A percentile compares a stretch with the other conserved stretches of the same genome.
Evolutionary conservation across 92 coral and sea anemone genomes (phyloP).

Genomic region (Parazoanthus darwini): DNA sequence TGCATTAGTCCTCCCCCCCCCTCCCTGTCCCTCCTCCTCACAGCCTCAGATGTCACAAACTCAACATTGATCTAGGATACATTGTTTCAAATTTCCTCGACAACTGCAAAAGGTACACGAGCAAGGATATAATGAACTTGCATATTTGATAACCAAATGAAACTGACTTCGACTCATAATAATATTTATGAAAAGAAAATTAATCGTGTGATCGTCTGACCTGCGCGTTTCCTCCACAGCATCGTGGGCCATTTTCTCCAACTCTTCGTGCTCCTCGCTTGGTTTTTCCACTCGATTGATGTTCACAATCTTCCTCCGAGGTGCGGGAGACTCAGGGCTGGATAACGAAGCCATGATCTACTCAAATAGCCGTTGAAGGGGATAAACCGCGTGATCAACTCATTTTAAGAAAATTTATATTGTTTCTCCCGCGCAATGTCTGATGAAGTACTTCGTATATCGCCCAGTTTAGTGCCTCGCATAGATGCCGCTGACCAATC

Average conservation of each 20-base stretch:
- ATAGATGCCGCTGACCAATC: neutral
- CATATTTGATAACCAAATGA: neutral
- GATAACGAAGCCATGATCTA: constrained; percentile 13
- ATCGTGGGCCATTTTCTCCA: constrained; percentile 98
- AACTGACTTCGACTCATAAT: neutral
- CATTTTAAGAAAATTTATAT: neutral
- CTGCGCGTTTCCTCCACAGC: constrained; percentile 78
- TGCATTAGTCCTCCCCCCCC: no score
- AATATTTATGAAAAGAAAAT: neutral
- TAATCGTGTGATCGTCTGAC: constrained; percentile 26
- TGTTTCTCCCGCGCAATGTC: constrained; percentile 16
- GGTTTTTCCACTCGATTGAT: constrained; percentile 83
- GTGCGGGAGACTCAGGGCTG: constrained; percentile 45
- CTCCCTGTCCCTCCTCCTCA: no score
- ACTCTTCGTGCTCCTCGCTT: constrained; percentile 93
- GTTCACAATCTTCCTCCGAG: constrained; percentile 50
- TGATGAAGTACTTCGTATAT: neutral
- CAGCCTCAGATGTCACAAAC: no score
- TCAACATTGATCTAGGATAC: no score
- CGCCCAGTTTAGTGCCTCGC: neutral
- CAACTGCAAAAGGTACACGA: neutral
- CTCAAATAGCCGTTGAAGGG: neutral
- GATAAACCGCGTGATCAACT: no score
- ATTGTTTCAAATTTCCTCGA: no score
- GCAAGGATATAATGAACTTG: neutral